phyloP scores from a whole-genome alignment of 2,888 invertebrate species.

The Quadroppia sp. region DNA sequence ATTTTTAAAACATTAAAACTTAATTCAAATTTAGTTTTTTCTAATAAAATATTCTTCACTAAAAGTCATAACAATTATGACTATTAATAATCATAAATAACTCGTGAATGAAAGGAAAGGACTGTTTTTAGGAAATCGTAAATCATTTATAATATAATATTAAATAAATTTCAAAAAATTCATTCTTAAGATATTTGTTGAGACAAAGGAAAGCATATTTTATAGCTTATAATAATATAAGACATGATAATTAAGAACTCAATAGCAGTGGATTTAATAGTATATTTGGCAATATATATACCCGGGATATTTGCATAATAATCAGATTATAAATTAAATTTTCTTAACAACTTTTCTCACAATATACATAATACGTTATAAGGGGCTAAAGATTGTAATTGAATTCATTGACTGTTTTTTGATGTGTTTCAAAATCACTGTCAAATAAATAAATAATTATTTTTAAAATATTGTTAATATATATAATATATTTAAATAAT shows the following conservation, averaged over 20 bases:
- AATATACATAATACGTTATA: too few relatives aligned
- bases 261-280: neutral
- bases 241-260: neutral
- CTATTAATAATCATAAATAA: neutral
- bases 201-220: too few relatives aligned
- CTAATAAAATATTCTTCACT: neutral
- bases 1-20: too few relatives aligned
- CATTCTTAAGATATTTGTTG: neutral
- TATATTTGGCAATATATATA: neutral
- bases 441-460: too few relatives aligned
- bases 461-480: too few relatives aligned
- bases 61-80: neutral
- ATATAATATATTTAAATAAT: too few relatives aligned
- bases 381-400: too few relatives aligned
- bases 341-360: too few relatives aligned
- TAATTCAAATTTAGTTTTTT: neutral
- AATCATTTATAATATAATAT: neutral
- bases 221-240: too few relatives aligned
- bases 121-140: neutral
- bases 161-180: neutral
- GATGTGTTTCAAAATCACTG: too few relatives aligned
- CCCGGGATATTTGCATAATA: neutral
- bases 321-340: conserved; percentile 1
- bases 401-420: too few relatives aligned
- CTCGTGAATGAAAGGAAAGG: neutral